Conservation (phyloP, 1,140 invertebrate species). For the Ceratina japonica region DNA sequence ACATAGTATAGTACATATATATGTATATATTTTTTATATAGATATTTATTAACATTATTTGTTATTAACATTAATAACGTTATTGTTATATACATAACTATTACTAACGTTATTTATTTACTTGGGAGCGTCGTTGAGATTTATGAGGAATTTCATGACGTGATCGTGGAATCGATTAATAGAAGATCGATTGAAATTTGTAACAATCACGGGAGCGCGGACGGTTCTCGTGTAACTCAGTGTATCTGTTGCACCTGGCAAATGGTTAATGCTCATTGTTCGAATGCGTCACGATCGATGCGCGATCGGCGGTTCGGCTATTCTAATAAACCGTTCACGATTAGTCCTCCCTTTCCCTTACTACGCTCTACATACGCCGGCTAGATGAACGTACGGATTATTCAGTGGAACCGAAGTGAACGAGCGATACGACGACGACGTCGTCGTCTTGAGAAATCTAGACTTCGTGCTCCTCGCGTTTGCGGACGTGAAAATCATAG, state of each 20-base stretch:
- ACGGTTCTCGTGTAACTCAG: conserved; percentile 5
- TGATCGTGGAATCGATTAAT: too few species aligned
- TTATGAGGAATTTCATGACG: too few species aligned
- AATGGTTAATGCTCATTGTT: conserved; percentile 60
- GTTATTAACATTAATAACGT: too few species aligned
- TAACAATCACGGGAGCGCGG: not conserved
- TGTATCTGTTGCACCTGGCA: conserved; percentile 18
- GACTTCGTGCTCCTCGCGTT: conserved; percentile 4
- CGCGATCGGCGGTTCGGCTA: conserved; percentile 54
- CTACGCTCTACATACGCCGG: conserved; percentile 46
- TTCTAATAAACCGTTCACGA: conserved; percentile 57
- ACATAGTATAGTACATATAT: too few species aligned
- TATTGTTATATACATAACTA: too few species aligned
- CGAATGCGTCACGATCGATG: conserved; percentile 62
- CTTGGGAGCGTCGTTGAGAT: too few species aligned
- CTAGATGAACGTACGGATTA: conserved; percentile 50
- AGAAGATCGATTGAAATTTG: not conserved
- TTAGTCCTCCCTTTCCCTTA: conserved; percentile 52
- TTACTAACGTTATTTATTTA: too few species aligned
- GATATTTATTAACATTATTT: too few species aligned
- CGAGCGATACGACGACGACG: conserved; percentile 36
- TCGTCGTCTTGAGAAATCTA: conserved; percentile 49
- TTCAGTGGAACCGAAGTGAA: conserved; percentile 14
- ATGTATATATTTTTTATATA: too few species aligned
- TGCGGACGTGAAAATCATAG: not conserved